Evolutionary conservation across 2,797 vertebrate species (phyloP).

Genomic region (Melanitta fusca): DNA sequence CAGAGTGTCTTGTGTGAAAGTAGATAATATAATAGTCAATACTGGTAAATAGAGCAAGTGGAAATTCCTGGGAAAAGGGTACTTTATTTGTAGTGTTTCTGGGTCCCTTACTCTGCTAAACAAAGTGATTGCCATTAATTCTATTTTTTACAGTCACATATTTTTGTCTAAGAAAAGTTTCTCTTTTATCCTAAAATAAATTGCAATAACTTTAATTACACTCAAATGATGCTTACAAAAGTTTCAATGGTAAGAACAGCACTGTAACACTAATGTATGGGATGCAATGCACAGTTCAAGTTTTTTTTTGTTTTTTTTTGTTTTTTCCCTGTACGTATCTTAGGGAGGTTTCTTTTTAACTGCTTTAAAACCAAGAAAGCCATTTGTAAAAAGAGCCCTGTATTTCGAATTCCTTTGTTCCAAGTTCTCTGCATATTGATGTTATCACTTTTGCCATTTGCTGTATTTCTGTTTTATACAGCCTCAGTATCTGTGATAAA

Average conservation of each 20-base stretch:
- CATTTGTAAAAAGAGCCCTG: not conserved
- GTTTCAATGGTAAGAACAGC: not conserved
- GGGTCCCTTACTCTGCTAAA: not conserved
- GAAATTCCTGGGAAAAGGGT: not conserved
- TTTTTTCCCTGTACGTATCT: not conserved
- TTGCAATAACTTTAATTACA: not conserved
- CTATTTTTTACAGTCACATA: accelerated
- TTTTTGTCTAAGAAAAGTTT: not conserved
- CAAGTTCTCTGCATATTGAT: not conserved
- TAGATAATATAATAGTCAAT: not conserved
- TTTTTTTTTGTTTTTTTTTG: not conserved
- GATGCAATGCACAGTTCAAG: not conserved
- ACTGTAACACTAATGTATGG: not conserved
- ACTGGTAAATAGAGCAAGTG: not conserved
- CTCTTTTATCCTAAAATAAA: not conserved
- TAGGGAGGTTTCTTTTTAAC: conserved; percentile 16
- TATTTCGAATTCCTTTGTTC: not conserved
- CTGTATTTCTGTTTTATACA: conserved; percentile 49
- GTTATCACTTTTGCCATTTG: conserved; percentile 50
- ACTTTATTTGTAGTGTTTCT: not conserved
- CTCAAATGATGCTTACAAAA: not conserved
- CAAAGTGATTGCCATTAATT: not conserved
- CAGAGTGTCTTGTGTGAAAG: not conserved
- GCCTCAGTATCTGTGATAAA: conserved; percentile 29
- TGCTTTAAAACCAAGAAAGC: not conserved